phyloP scores from a whole-genome alignment of 2,797 vertebrate genomes.

The Antennarius maculatus region DNA sequence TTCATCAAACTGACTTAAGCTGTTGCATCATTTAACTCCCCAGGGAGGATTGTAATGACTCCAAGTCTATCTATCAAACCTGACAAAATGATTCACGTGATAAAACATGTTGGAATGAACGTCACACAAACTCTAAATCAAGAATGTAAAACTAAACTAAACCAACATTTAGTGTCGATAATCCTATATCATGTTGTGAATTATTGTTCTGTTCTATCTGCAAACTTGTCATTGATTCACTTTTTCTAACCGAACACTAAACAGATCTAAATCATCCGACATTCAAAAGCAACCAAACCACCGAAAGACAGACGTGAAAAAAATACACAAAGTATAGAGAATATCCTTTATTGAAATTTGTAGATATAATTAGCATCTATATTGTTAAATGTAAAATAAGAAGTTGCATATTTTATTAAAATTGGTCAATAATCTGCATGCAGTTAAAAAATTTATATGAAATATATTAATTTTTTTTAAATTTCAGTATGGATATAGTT shows the following conservation, averaged over 20 bases:
- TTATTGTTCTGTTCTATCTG: slow-evolving; percentile 1
- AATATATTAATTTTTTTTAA: slow-evolving; percentile 56
- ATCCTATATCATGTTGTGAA: too few relatives aligned
- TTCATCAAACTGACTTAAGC: slow-evolving; percentile 1
- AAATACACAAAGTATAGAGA: slow-evolving; percentile 48
- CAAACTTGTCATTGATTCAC: slow-evolving; percentile 16
- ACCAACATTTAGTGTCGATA: too few relatives aligned
- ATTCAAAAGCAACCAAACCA: slow-evolving; percentile 49
- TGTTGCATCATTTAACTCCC: background rate
- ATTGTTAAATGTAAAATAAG: slow-evolving; percentile 71
- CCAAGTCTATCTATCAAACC: background rate
- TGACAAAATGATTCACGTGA: background rate
- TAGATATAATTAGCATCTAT: slow-evolving; percentile 70
- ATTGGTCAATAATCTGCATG: slow-evolving; percentile 75
- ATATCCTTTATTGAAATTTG: slow-evolving; percentile 56
- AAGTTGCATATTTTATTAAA: slow-evolving; percentile 74
- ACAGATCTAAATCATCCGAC: slow-evolving; percentile 19
- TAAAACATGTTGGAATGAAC: background rate
- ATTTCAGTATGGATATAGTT: slow-evolving; percentile 49
- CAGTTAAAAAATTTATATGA: slow-evolving; percentile 55
- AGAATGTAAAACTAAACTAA: too few relatives aligned
- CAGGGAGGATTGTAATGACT: background rate
- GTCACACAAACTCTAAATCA: background rate
- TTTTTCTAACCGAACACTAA: slow-evolving; percentile 26
- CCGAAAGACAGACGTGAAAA: background rate